These are phyloP conservation scores for Stenoptilia bipunctidactyla DNA, from an alignment of 2,888 invertebrate genomes.

Conservation along the genomic window DNA sequence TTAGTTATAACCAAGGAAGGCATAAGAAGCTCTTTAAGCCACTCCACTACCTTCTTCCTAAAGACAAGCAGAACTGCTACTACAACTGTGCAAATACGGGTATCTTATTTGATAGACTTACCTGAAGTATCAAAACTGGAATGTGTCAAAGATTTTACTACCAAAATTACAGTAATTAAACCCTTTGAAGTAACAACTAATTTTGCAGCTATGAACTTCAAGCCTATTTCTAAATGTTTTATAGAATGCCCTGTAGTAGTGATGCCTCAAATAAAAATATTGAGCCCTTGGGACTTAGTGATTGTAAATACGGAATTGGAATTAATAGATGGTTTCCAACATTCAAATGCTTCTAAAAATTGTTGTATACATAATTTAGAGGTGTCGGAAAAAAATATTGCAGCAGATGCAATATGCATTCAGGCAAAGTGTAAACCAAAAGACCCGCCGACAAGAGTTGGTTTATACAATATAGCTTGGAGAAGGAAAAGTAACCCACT, in stretches of 20 bases:
- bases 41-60: constrained; percentile 64
- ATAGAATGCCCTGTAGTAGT: constrained; percentile 77
- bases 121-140: constrained; percentile 50
- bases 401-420: constrained; percentile 55
- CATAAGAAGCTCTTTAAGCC: constrained; percentile 45
- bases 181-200: constrained; percentile 78
- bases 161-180: constrained; percentile 75
- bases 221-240: constrained; percentile 75
- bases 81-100: constrained; percentile 71
- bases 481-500: constrained; percentile 32
- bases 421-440: constrained; percentile 52
- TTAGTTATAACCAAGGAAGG: constrained; percentile 43
- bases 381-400: constrained; percentile 49
- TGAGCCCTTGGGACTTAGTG: constrained; percentile 78
- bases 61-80: constrained; percentile 75
- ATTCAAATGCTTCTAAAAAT: constrained; percentile 38
- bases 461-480: constrained; percentile 61
- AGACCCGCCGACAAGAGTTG: constrained; percentile 49
- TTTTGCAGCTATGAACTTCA: constrained; percentile 76
- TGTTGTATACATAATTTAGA: constrained; percentile 48
- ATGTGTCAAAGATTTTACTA: constrained; percentile 72
- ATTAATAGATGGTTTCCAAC: constrained; percentile 61
- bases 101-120: constrained; percentile 63
- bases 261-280: constrained; percentile 77
- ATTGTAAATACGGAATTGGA: constrained; percentile 76